Evolutionary conservation across 2,113 vertebrate species (phyloP).

Genomic region (Rhombomys opimus): DNA sequence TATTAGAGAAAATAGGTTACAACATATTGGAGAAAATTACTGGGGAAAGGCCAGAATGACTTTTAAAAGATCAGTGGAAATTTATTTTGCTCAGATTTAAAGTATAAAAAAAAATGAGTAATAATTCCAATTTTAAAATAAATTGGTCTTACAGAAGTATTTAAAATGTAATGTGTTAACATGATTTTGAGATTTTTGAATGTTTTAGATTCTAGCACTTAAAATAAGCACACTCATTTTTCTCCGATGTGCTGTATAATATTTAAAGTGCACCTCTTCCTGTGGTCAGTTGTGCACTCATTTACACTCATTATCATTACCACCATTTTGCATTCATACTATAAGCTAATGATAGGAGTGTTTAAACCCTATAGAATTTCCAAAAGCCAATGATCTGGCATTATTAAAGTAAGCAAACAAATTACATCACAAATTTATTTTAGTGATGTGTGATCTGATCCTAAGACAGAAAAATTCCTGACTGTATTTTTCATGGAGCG

Average conservation of each 20-base stretch:
- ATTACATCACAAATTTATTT: neutral
- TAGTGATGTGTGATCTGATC: neutral
- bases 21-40: neutral
- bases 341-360: neutral
- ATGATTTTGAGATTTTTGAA: neutral
- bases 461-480: neutral
- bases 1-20: neutral
- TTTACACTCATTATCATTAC: too few relatives aligned
- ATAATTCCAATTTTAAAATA: neutral
- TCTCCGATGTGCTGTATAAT: neutral
- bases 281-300: neutral
- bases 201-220: neutral
- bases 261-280: neutral
- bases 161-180: neutral
- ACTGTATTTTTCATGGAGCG: neutral
- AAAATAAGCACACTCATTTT: neutral
- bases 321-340: neutral
- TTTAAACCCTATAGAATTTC: neutral
- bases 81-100: constrained; percentile 28
- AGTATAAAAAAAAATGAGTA: neutral
- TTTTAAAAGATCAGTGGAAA: neutral
- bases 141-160: neutral
- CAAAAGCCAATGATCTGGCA: neutral
- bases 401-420: neutral
- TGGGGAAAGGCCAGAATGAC: neutral